These are phyloP conservation scores for Drosophila sp. DNA, from an alignment of 1,140 invertebrate genomes.

Conservation along the genomic window DNA sequence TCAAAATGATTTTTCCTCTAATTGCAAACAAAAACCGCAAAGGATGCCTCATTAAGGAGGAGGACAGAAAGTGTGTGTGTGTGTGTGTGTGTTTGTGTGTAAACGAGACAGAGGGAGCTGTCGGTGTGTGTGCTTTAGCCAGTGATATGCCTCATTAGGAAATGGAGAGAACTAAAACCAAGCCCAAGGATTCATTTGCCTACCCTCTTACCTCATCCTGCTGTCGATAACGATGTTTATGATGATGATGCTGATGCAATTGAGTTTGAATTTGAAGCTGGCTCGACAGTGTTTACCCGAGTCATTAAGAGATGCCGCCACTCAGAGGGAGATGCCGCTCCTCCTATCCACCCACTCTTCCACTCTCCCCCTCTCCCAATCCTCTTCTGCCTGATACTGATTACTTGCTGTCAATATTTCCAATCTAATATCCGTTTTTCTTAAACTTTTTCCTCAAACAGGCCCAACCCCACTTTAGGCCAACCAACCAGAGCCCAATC, in stretches of 20 bases:
- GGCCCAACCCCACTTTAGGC: slow-evolving; percentile 7
- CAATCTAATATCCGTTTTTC: slow-evolving; percentile 61
- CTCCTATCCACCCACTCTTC: slow-evolving; percentile 5
- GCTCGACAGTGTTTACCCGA: slow-evolving; percentile 54
- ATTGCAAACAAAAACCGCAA: slow-evolving; percentile 56
- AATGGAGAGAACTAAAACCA: neutral
- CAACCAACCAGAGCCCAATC: slow-evolving; percentile 61
- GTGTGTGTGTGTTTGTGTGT: neutral
- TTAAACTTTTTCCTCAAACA: slow-evolving; percentile 8
- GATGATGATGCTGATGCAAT: slow-evolving; percentile 37
- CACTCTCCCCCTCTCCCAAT: neutral
- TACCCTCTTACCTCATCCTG: too few species aligned
- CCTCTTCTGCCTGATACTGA: slow-evolving; percentile 22
- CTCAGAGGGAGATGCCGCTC: slow-evolving; percentile 1
- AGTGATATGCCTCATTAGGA: slow-evolving; percentile 47
- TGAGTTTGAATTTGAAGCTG: slow-evolving; percentile 22
- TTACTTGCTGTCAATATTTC: slow-evolving; percentile 65
- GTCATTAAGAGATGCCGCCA: slow-evolving; percentile 41
- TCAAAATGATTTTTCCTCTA: slow-evolving; percentile 27
- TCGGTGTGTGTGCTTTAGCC: slow-evolving; percentile 1
- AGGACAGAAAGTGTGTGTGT: neutral
- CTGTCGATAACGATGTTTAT: slow-evolving; percentile 34
- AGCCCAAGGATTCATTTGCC: neutral
- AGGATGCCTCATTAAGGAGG: slow-evolving; percentile 60
- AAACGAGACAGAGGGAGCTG: slow-evolving; percentile 13